A percentile compares a stretch with the other conserved stretches of the same genome.
Evolutionary conservation across 2,113 vertebrate species (phyloP).

Genomic region (Pampusana beccarii): DNA sequence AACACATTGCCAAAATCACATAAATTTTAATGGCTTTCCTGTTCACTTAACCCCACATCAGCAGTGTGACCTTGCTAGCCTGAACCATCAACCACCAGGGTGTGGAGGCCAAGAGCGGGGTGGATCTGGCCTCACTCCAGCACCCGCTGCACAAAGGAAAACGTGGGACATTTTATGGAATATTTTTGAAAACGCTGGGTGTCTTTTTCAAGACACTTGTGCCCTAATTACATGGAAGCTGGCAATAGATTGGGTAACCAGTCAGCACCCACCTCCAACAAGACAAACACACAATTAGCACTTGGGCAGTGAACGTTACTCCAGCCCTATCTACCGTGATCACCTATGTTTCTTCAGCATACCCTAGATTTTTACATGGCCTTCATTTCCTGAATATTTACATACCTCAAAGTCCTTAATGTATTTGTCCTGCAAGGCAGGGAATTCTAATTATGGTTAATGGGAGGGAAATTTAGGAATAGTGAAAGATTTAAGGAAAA

Average conservation of each 20-base stretch:
- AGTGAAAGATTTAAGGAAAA: background rate
- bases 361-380: background rate
- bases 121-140: conserved; percentile 61
- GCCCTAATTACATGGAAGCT: background rate
- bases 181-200: conserved; percentile 20
- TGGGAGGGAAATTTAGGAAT: background rate
- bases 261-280: background rate
- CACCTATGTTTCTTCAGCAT: background rate
- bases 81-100: conserved; percentile 51
- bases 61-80: conserved; percentile 33
- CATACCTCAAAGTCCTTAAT: background rate
- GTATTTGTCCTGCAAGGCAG: background rate
- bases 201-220: conserved; percentile 9
- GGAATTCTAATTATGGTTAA: background rate
- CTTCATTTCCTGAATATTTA: background rate
- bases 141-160: conserved; percentile 18
- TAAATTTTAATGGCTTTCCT: conserved; percentile 71
- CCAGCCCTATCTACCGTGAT: background rate
- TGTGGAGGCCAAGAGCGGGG: conserved; percentile 63
- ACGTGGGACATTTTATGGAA: background rate
- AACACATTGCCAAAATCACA: conserved; percentile 54
- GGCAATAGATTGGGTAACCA: background rate
- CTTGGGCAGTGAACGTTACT: background rate
- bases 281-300: background rate
- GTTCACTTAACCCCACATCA: conserved; percentile 68